Evolutionary conservation across 53 echinoderm and acorn worm genomes (phyloP), one percentile per base, ranked within the genome.

Genomic region (Pentamera pediparva): DNA sequence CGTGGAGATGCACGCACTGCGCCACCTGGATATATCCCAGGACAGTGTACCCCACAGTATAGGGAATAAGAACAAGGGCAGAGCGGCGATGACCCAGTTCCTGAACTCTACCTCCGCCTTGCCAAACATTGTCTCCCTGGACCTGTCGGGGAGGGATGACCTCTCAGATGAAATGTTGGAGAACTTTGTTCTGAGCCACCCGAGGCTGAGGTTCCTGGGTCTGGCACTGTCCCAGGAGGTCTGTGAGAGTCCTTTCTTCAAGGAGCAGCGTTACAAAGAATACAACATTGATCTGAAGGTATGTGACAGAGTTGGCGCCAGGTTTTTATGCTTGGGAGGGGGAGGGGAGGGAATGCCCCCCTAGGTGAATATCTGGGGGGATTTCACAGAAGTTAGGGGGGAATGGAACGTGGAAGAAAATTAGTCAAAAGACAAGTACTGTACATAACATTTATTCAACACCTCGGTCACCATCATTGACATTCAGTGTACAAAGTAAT

Each of bases 131-230:
- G 82, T 85, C 10, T 87, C 84, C 12, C 37, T 95, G 36, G 95
- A 95, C 59, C 85, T 95, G 64, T 95, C 95, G 21, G 95, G 90
- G 20, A 54, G 95, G 55, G 90, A 95, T 49, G 84, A 86, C 56
- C 61, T 95, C 38, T 69, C 69, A 32, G 95, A 95, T 32, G 41
- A 67, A 9, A 69, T 87, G 21, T 61, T 90, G 2, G 33, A 71
- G 26, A 51, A 41, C 13, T 95, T 95, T 82, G 61, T 95, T 28
- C 56, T 43, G 20, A 61, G 60, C 49, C 82, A 86, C 27, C 82
- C 65, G n/a, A 78, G 65, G 36, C 69, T 95, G 65, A 79, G 61
- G 49, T 95, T 90, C 55, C 61, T 90, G 32, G 95, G 95, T 3
- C 64, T 95, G 35, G 84, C 87, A 17, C 40, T 87, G 50, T 87